Evolutionary conservation across 1,140 invertebrate species (phyloP), one percentile per base, ranked within the genome.

Genomic region (Habropoda laboriosa): DNA sequence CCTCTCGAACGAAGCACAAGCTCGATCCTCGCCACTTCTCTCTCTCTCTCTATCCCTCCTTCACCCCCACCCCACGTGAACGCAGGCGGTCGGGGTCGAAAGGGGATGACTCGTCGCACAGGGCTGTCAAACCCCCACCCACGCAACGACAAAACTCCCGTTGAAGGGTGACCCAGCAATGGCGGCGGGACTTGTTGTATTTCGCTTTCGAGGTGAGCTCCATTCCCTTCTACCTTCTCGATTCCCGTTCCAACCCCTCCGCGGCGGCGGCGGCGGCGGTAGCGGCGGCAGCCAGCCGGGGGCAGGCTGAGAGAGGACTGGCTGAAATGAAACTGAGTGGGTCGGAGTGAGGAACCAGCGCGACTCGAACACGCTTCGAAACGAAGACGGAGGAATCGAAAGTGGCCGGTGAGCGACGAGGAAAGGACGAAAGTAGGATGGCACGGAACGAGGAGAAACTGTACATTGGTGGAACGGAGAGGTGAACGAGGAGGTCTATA

Each of bases 181-280:
- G 92, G 92, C 92, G 92, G 81, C 91, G 86, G 88, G 92, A 93
- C 92, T 92, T 92, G 92, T 93, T 92, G 90, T 93, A 93, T 93
- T 93, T 93, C 80, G 80, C 87, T 88, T 87, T 85, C 84, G 77
- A 87, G 81, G 63, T 84, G 77, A 86, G 71, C 79, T 81, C 84
- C 86, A 71, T 79, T 81, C 73, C 81, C 81, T 79, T 80, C 79
- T 83, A 86, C 80, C 82, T 77, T 88, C 85, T 89, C 89, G 85
- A 89, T 83, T 87, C 86, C 82, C 86, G 80, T 89, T 58, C 53
- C 64, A 83, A 58, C 76, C 71, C 58, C 64, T 38, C 60, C 58
- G 35, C 51, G 40, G 16, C 24, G 8, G 45, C 27, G 27, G 40
- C 30, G n/a, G n/a, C 40, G 27, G 6, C 32, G 7, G 18, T n/a